Conservation (phyloP, 2,888 invertebrate genomes). For the Leptinotarsa juncta region DNA sequence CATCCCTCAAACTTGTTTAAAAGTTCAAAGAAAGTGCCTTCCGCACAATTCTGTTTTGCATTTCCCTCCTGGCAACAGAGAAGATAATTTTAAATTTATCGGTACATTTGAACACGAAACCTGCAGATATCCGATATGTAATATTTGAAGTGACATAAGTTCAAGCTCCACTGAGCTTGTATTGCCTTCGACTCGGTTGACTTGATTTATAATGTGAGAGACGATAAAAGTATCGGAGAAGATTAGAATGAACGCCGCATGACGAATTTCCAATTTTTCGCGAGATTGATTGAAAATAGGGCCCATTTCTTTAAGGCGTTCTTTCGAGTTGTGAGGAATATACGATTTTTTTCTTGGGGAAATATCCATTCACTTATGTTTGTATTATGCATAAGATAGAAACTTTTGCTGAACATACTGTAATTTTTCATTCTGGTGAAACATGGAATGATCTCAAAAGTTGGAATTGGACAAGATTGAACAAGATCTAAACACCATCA, state of each 20-base stretch:
- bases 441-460: no score
- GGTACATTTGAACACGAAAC: slow-evolving; percentile 28
- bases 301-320: background rate
- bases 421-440: no score
- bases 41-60: background rate
- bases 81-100: slow-evolving; percentile 28
- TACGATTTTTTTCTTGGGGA: background rate
- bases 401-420: no score
- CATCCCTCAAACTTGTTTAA: no score
- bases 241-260: slow-evolving; percentile 34
- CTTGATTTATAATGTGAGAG: slow-evolving; percentile 32
- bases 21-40: background rate
- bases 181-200: slow-evolving; percentile 29
- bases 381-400: background rate
- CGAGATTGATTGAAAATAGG: slow-evolving; percentile 15
- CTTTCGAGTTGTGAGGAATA: background rate
- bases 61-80: background rate
- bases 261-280: slow-evolving; percentile 37
- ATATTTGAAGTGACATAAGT: slow-evolving; percentile 35
- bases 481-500: no score
- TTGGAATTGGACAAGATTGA: no score
- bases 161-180: slow-evolving; percentile 32
- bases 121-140: slow-evolving; percentile 25
- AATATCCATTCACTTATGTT: background rate
- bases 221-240: slow-evolving; percentile 33